Evolutionary conservation across 2,888 invertebrate species (phyloP).

Genomic region (Lydus trimaculatus): DNA sequence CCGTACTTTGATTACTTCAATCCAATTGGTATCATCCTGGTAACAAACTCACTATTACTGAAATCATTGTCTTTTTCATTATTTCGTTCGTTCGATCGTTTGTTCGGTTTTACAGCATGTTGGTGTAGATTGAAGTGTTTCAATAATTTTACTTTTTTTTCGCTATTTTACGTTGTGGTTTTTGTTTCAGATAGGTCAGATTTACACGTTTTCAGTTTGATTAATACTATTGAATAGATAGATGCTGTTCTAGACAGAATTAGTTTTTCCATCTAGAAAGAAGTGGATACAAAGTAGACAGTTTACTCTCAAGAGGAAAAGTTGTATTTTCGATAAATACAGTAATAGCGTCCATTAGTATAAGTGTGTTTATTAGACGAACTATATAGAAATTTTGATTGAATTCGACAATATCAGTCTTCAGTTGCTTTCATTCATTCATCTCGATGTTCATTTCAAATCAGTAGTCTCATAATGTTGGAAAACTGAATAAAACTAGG

Average conservation of each 20-base stretch:
- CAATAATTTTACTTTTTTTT: not conserved
- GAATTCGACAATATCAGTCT: too few species aligned
- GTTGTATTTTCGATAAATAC: too few species aligned
- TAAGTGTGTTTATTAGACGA: too few species aligned
- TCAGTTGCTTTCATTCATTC: too few species aligned
- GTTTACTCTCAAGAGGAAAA: too few species aligned
- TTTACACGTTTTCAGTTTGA: not conserved
- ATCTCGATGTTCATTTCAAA: too few species aligned
- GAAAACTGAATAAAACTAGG: too few species aligned
- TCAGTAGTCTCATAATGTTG: too few species aligned
- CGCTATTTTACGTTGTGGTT: not conserved
- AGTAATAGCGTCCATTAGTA: too few species aligned
- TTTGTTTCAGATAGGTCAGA: not conserved
- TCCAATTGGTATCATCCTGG: constrained; percentile 38
- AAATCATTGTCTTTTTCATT: not conserved
- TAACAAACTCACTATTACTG: not conserved
- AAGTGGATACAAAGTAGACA: too few species aligned
- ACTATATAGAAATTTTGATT: too few species aligned
- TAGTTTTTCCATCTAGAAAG: too few species aligned
- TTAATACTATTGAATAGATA: not conserved
- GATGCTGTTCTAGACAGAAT: not conserved
- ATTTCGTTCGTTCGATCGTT: not conserved
- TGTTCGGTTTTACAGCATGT: not conserved
- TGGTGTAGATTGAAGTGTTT: not conserved
- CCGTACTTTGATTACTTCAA: constrained; percentile 51